Conservation (phyloP, 2,113 vertebrate species). For the Larimichthys polyactis region DNA sequence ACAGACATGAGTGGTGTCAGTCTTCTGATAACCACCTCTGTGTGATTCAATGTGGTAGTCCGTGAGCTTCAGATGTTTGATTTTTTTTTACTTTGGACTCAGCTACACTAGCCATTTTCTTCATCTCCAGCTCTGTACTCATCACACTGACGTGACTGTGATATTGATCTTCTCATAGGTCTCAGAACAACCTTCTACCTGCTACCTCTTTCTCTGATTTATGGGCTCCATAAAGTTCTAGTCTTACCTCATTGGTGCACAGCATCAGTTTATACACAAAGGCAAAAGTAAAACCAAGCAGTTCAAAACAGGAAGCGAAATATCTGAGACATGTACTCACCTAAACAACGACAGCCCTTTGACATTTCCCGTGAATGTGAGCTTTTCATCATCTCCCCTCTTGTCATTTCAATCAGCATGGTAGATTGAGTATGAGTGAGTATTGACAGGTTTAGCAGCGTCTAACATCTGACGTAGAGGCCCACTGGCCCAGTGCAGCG, state of each 20-base stretch:
- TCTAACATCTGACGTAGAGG: constrained; percentile 48
- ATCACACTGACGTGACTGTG: background rate
- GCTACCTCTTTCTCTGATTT: background rate
- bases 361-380: constrained; percentile 16
- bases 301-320: background rate
- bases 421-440: constrained; percentile 54
- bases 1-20: no score
- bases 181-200: background rate
- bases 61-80: background rate
- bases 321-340: background rate
- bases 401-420: constrained; percentile 35
- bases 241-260: background rate
- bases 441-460: constrained; percentile 58
- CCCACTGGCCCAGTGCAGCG: constrained; percentile 34
- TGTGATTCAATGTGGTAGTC: background rate
- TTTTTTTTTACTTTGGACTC: background rate
- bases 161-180: background rate
- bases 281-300: background rate
- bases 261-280: background rate
- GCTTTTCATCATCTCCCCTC: constrained; percentile 10
- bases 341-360: background rate
- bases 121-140: background rate
- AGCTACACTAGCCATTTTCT: background rate
- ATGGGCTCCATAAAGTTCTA: background rate
- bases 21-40: no score